These are phyloP conservation scores for Volucella zonaria DNA, from an alignment of 2,888 invertebrate species.

Conservation along the genomic window DNA sequence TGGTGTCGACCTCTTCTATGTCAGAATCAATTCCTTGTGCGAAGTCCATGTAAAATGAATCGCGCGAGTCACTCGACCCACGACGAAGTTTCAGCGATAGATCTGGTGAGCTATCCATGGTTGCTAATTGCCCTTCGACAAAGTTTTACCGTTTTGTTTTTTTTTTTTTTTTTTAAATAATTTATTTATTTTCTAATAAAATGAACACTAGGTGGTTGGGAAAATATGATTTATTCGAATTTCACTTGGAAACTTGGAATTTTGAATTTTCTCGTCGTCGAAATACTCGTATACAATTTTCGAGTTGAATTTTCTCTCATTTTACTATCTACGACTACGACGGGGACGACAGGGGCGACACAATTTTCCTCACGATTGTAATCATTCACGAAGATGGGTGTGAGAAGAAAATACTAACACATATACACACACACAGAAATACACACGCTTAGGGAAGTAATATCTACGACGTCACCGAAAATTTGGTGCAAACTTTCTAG, in stretches of 20 bases:
- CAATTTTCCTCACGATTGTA: slow-evolving; percentile 66
- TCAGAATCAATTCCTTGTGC: slow-evolving; percentile 95
- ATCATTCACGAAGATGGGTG: slow-evolving; percentile 58
- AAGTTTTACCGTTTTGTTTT: slow-evolving; percentile 26
- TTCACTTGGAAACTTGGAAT: slow-evolving; percentile 4
- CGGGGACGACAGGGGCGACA: slow-evolving; percentile 40
- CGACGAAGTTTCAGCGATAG: slow-evolving; percentile 92
- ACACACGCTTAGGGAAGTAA: neutral
- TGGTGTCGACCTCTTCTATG: slow-evolving; percentile 91
- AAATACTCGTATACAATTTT: slow-evolving; percentile 30
- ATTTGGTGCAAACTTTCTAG: slow-evolving; percentile 55
- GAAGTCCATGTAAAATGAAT: slow-evolving; percentile 95
- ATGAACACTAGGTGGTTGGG: slow-evolving; percentile 62
- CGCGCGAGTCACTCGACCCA: slow-evolving; percentile 93
- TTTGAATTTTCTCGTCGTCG: slow-evolving; percentile 7
- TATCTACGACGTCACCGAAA: slow-evolving; percentile 69
- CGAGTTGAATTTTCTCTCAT: slow-evolving; percentile 12
- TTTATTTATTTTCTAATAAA: slow-evolving; percentile 16
- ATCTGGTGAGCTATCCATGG: slow-evolving; percentile 91
- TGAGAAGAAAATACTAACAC: slow-evolving; percentile 28
- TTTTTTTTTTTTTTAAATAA: neutral
- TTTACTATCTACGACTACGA: slow-evolving; percentile 3
- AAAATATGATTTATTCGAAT: slow-evolving; percentile 43
- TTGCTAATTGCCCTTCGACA: slow-evolving; percentile 30
- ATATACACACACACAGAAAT: slow-evolving; percentile 40